phyloP scores from a whole-genome alignment of 2,113 vertebrate species.

The Pipa parva region DNA sequence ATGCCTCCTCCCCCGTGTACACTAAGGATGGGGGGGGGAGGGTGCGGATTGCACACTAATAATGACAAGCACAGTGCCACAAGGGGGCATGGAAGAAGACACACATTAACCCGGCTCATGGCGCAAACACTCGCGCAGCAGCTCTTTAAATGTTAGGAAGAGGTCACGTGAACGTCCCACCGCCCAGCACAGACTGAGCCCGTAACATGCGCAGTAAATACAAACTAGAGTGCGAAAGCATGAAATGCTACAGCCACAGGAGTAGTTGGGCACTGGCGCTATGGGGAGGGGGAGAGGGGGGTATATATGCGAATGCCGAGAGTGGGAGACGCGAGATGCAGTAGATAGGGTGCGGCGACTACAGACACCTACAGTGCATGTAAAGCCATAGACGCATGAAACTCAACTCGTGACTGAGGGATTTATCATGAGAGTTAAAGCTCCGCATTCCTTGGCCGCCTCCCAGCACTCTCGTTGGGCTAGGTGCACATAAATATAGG shows the following conservation, averaged over 20 bases:
- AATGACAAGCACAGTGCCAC: background rate
- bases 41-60: background rate
- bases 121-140: background rate
- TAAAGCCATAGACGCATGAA: too few relatives aligned
- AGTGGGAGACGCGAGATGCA: too few relatives aligned
- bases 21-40: conserved; percentile 14
- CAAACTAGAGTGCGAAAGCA: background rate
- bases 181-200: background rate
- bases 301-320: background rate
- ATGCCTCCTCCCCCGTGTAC: conserved; percentile 23
- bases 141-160: background rate
- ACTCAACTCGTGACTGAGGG: too few relatives aligned
- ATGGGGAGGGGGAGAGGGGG: background rate
- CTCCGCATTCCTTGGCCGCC: too few relatives aligned
- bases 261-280: background rate
- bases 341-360: too few relatives aligned
- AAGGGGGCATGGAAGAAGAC: background rate
- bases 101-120: too few relatives aligned
- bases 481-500: too few relatives aligned
- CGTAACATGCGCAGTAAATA: background rate
- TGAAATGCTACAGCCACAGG: background rate
- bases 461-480: too few relatives aligned
- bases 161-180: background rate
- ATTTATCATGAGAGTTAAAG: too few relatives aligned
- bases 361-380: too few relatives aligned